Conservation (phyloP, 2,888 invertebrate species). For the Sceliomorpha sp. region DNA sequence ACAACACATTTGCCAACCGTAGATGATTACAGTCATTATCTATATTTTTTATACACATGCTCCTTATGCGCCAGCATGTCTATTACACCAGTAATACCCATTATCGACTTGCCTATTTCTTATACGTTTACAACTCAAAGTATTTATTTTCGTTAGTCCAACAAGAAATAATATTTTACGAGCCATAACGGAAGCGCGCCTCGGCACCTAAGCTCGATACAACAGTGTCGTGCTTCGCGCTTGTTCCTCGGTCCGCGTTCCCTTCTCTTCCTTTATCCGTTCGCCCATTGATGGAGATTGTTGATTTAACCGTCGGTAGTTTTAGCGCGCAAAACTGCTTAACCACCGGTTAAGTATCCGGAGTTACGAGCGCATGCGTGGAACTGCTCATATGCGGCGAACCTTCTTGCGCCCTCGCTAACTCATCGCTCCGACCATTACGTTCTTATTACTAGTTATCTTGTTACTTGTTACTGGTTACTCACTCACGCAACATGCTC, state of each 20-base stretch:
- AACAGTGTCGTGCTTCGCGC: constrained; percentile 21
- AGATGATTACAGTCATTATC: constrained; percentile 12
- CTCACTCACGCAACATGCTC: constrained; percentile 63
- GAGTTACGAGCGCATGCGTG: constrained; percentile 62
- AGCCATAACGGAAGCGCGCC: constrained; percentile 63
- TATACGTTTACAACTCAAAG: constrained; percentile 18
- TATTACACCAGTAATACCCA: constrained; percentile 1
- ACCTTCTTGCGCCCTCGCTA: constrained; percentile 57
- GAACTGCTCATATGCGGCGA: constrained; percentile 44
- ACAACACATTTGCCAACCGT: constrained; percentile 6
- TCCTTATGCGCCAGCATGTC: neutral
- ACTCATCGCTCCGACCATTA: constrained; percentile 64
- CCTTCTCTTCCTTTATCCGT: constrained; percentile 32
- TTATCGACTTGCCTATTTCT: constrained; percentile 18
- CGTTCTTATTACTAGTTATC: constrained; percentile 72
- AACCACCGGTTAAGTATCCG: constrained; percentile 64
- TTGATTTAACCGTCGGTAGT: constrained; percentile 68
- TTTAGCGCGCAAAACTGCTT: constrained; percentile 64
- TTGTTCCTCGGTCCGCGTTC: constrained; percentile 33
- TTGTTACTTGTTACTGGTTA: constrained; percentile 65
- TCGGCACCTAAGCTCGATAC: constrained; percentile 49
- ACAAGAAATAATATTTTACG: constrained; percentile 62
- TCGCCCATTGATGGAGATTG: constrained; percentile 61
- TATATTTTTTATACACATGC: constrained; percentile 5
- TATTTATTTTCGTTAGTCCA: constrained; percentile 50